Evolutionary conservation across 1,140 invertebrate species (phyloP), one percentile per base, ranked within the genome.

Genomic region (Trichonephila clavata): DNA sequence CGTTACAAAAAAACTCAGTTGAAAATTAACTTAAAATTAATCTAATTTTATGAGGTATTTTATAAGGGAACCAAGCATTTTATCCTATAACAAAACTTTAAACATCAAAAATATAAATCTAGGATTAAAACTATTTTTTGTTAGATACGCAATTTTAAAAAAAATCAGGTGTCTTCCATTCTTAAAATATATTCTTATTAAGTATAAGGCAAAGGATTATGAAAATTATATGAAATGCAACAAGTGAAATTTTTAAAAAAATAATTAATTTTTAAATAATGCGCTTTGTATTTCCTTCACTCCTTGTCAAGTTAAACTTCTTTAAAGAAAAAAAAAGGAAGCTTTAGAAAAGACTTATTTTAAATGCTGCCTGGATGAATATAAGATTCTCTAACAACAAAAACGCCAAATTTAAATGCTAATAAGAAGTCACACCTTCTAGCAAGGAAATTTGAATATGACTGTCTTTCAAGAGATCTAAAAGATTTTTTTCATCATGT

Each of bases 401-500:
- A 27, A 71, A 71, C 24, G 71, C 16, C 27, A 39, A 77, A 77
- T 77, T 77, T 39, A 39, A 77, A 77, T 77, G 71, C 71, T 77
- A 77, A 77, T 77, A 27, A 14, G 18, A 39, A 77, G 27, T 7
- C 71, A 77, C 24, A 32, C 16, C 4, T 14, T 6, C 32, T 14
- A 77, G 32, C 71, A 77, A 77, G 71, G 27, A 77, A 77, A 39
- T 77, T 77, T 77, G 32, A 77, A 32, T 32, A 77, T 77, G 71
- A 77, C 71, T 18, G 14, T 77, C 61, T 20, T 20, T 20, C 16
- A 63, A 21, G 21, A 20, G 6, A 13, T 20, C 10, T 6, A 27
- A 18, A 3, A 32, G 6, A 68, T 3, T 13, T 13, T 68, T 68
- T n/a, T 39, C 27, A 6, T 13, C 14, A 20, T 77, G 71, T 77